Conservation (phyloP, 1,140 invertebrate species). For the Cydia fagiglandana region DNA sequence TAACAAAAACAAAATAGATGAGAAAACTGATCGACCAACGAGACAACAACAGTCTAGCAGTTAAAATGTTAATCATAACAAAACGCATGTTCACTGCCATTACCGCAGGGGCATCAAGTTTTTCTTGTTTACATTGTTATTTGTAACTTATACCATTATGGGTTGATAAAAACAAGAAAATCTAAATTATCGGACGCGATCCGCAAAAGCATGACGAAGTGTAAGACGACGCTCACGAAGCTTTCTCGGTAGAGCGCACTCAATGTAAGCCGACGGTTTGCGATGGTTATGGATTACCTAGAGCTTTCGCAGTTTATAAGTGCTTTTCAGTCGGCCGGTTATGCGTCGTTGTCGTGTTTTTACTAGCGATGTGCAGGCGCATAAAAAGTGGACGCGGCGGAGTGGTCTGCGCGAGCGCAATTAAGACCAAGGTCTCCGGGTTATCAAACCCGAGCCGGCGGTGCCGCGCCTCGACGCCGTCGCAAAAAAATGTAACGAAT, state of each 20-base stretch:
- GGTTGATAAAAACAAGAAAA: slow-evolving; percentile 43
- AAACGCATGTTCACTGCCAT: slow-evolving; percentile 13
- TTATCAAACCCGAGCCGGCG: slow-evolving; percentile 76
- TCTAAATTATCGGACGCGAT: slow-evolving; percentile 53
- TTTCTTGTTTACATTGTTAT: slow-evolving; percentile 22
- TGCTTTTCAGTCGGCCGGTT: slow-evolving; percentile 64
- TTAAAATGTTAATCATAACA: slow-evolving; percentile 23
- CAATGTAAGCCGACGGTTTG: slow-evolving; percentile 56
- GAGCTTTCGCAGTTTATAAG: slow-evolving; percentile 54
- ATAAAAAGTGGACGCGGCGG: slow-evolving; percentile 76
- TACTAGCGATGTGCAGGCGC: slow-evolving; percentile 75
- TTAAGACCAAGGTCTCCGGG: slow-evolving; percentile 78
- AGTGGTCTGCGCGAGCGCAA: slow-evolving; percentile 76
- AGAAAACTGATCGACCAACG: background rate
- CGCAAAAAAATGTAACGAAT: slow-evolving; percentile 76
- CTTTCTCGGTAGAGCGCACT: slow-evolving; percentile 66
- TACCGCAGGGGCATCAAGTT: background rate
- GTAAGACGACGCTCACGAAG: slow-evolving; percentile 36
- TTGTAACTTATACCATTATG: slow-evolving; percentile 34
- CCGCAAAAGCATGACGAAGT: slow-evolving; percentile 52
- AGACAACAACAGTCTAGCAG: background rate
- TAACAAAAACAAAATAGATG: slow-evolving; percentile 45
- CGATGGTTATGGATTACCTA: slow-evolving; percentile 45
- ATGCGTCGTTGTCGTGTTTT: slow-evolving; percentile 68
- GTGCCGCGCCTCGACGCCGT: slow-evolving; percentile 65